Conservation (phyloP, 2,797 vertebrate species). For the Labeo calbasu region DNA sequence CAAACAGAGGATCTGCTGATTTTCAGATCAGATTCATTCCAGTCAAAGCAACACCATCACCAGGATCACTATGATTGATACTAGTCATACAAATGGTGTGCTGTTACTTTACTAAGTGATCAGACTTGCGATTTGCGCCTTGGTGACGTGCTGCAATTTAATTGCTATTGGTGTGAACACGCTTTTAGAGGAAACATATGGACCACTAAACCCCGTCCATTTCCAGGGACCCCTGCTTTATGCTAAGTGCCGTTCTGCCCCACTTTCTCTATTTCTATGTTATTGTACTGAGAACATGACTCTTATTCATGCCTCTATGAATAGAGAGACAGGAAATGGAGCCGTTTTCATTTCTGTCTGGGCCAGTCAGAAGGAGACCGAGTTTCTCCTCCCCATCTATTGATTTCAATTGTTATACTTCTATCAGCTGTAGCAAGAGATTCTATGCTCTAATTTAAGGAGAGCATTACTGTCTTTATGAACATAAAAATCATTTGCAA, state of each 20-base stretch:
- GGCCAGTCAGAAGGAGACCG: neutral
- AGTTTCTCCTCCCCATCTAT: neutral
- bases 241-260: conserved; percentile 8
- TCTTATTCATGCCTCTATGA: conserved; percentile 14
- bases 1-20: neutral
- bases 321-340: conserved; percentile 18
- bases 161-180: neutral
- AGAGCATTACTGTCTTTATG: conserved; percentile 12
- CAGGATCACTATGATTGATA: neutral
- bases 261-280: neutral
- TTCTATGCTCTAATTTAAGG: neutral
- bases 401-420: neutral
- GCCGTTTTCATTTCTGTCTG: conserved; percentile 14
- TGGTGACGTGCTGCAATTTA: neutral
- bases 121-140: neutral
- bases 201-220: neutral
- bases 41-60: conserved; percentile 2
- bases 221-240: neutral
- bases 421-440: neutral
- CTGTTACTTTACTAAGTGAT: conserved; percentile 4
- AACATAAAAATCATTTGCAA: conserved; percentile 30
- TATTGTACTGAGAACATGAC: conserved; percentile 1
- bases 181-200: neutral
- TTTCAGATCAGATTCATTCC: neutral
- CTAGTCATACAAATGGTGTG: neutral